phyloP scores from a whole-genome alignment of 92 coral and sea anemone species.

The Anthopleura xanthogrammica region DNA sequence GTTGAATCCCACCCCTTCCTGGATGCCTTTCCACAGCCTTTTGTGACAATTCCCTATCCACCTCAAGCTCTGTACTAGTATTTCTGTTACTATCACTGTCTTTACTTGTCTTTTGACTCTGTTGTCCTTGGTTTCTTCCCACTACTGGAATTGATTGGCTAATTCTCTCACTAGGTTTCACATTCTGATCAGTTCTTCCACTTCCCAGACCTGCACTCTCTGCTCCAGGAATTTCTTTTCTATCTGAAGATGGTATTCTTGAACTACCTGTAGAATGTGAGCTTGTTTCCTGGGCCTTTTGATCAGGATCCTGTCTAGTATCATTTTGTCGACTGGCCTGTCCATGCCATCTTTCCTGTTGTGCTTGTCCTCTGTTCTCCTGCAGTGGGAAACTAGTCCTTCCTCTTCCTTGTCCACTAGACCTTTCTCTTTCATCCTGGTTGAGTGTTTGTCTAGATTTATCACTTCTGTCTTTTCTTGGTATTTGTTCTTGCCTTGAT shows the following conservation, averaged over 20 bases:
- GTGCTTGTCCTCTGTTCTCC: constrained; percentile 5
- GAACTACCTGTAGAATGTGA: neutral
- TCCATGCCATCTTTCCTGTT: neutral
- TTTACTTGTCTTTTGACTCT: neutral
- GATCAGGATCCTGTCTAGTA: neutral
- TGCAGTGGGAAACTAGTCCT: neutral
- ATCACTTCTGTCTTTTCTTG: neutral
- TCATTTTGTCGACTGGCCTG: neutral
- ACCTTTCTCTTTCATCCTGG: constrained; percentile 4
- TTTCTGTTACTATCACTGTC: neutral
- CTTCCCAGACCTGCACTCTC: neutral
- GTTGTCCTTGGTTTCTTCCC: neutral
- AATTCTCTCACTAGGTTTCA: neutral
- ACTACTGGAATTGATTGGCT: neutral
- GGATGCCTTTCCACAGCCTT: neutral
- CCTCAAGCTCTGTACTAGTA: neutral
- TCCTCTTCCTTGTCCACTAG: neutral
- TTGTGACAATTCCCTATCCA: neutral
- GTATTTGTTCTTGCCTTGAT: neutral
- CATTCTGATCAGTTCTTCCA: neutral
- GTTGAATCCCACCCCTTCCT: neutral
- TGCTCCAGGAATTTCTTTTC: neutral
- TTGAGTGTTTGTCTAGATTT: neutral
- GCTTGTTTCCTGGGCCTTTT: neutral
- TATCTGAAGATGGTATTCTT: constrained; percentile 8